Base-by-base conservation (phyloP, 2,888 invertebrate species). In the Ennomos quercinarius region DNA sequence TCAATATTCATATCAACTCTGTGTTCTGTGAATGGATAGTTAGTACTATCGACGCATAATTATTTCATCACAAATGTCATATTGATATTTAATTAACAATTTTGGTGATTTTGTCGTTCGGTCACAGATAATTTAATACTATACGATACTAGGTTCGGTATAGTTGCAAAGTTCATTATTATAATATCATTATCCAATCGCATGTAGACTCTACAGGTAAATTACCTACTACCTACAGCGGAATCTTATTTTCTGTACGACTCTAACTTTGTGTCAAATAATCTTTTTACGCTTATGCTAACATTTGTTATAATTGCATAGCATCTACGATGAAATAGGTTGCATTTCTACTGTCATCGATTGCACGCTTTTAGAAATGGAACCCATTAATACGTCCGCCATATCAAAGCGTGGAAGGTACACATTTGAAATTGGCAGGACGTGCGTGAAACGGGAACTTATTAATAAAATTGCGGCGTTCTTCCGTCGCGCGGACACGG, bases 391-490 rank as follows among this genome's bases (percentile, higher is more conserved):
- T 66, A 59, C 63, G 57, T 65, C 66, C 64, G 67, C 63, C 49
- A 57, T 63, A 61, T 63, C 65, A 65, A 65, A 63, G 60, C 55
- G 60, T 38, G 44, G 66, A 70, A 70, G 55, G 64, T 65, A 61
- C 68, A 64, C 61, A 66, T 71, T 77, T 82, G 66, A 78, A 83
- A 87, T 81, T 84, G 80, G 81, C 88, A 87, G 89, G 88, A 89
- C 85, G 87, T 74, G 77, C 81, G 76, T 83, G 82, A 84, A 87
- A 88, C 89, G 87, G 89, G 89, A 89, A 88, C 88, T 86, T 87
- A 87, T 89, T 88, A 88, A 89, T 90, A 87, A 87, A 89, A 89
- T 87, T 77, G 86, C 86, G 81, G 79, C 82, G 83, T 80, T 84
- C 84, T 89, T 88, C 89, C 90, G 86, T 77, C 78, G 78, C 77